Evolutionary conservation across 2,888 invertebrate genomes (phyloP), one percentile per base, ranked within the genome.

Genomic region (Ommatoiulus sabulosus): DNA sequence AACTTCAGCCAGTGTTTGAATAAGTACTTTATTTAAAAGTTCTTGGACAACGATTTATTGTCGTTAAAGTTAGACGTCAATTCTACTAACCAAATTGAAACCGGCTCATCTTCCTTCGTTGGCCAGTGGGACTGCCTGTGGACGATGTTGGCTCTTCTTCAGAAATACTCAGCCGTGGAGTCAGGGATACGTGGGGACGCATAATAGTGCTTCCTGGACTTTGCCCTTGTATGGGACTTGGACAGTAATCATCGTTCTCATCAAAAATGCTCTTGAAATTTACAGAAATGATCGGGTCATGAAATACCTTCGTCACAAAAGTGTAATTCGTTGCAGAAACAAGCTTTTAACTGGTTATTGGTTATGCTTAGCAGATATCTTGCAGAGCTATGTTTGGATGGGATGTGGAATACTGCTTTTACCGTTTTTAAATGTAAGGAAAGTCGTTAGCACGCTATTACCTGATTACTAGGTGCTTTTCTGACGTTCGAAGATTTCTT

Each of bases 401-500:
- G 35, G 35, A 35, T 35, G 35, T 35, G 1, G 35, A 35, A 20
- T 20, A 84, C 5, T 84, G 84, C 43, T 84, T 10, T 52, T 4
- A 88, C 80, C 84, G 8, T 84, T 88, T 5, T 6, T 4, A 52
- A 52, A 10, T 52, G 10, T 10, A 52, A 52, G 52, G 3, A 52
- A 10, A 46, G 46, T 46, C 12, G 12, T 46, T 46, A 10, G 46
- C 12, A 46, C 12, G 3, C 35, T 35, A 15, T 20, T 12, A 90
- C 91, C 90, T 90, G 91, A 87, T 90, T 90, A 89, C 91, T 91
- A 57, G 91, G 90, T 52, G 90, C 90, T 89, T 91, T 91, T 87
- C 90, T 90, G 20, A 91, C 90, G 86, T 90, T 89, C 52, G 89
- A 63, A n/a, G 89, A 91, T 89, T 90, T 90, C 88, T 97, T 97